These are phyloP conservation scores for Tribolium castaneum DNA, from an alignment of 1,140 invertebrate genomes.

Conservation along the genomic window DNA sequence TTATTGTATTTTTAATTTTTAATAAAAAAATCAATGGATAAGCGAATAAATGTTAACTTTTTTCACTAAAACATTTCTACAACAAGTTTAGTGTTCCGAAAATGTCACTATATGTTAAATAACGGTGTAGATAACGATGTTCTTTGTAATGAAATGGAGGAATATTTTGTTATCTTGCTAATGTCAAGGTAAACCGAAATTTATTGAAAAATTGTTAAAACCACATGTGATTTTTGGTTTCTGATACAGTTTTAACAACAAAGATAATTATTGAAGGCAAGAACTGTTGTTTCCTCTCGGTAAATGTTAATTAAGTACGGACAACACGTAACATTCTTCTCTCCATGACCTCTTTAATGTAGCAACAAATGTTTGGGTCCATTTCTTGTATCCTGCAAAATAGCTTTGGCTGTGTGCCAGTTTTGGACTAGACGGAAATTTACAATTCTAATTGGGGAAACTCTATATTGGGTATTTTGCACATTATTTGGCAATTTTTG, in stretches of 20 bases:
- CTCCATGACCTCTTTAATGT: background rate
- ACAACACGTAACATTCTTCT: background rate
- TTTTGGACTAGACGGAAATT: background rate
- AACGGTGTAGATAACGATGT: no score
- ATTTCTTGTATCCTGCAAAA: background rate
- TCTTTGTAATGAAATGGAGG: no score
- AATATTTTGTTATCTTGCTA: no score
- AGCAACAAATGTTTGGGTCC: background rate
- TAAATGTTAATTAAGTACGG: background rate
- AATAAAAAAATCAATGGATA: no score
- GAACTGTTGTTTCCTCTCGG: background rate
- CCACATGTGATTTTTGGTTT: no score
- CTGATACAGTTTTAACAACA: no score
- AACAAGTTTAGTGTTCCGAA: no score
- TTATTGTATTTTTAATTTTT: background rate
- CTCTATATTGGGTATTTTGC: background rate
- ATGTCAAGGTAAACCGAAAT: no score
- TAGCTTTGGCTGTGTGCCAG: background rate
- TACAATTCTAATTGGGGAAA: background rate
- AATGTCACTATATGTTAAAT: no score
- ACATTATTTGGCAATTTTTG: background rate
- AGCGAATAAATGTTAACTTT: no score
- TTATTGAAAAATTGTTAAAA: no score
- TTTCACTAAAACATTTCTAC: no score
- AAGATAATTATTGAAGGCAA: background rate